Conservation (phyloP, 2,113 vertebrate species). For the Peromyscus maniculatus region DNA sequence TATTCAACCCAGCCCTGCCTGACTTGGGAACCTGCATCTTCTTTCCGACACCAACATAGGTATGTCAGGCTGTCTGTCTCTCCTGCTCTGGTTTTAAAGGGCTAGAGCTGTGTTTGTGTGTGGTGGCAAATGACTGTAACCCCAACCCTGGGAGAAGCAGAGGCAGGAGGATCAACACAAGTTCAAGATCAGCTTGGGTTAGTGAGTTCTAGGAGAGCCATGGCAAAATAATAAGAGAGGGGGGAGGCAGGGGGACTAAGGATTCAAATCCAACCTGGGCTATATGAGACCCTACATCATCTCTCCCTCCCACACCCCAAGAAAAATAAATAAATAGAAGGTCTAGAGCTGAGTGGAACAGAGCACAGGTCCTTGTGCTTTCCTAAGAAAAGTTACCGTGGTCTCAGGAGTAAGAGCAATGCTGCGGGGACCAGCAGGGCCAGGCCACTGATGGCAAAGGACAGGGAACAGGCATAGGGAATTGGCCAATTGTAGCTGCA, state of each 20-base stretch:
- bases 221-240: background rate
- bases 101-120: background rate
- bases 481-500: background rate
- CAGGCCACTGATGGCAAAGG: background rate
- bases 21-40: background rate
- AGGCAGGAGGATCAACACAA: background rate
- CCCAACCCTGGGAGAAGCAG: background rate
- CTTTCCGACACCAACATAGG: background rate
- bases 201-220: background rate
- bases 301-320: background rate
- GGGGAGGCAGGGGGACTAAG: background rate
- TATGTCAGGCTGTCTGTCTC: accelerated
- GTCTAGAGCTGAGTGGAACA: background rate
- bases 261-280: background rate
- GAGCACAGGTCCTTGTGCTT: background rate
- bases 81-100: background rate
- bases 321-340: background rate
- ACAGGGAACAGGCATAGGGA: background rate
- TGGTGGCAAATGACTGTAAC: background rate
- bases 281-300: background rate
- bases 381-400: background rate
- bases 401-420: background rate
- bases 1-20: background rate
- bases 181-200: background rate
- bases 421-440: background rate